Evolutionary conservation across 2,797 vertebrate genomes (phyloP).

Genomic region (Novumbra hubbsi): DNA sequence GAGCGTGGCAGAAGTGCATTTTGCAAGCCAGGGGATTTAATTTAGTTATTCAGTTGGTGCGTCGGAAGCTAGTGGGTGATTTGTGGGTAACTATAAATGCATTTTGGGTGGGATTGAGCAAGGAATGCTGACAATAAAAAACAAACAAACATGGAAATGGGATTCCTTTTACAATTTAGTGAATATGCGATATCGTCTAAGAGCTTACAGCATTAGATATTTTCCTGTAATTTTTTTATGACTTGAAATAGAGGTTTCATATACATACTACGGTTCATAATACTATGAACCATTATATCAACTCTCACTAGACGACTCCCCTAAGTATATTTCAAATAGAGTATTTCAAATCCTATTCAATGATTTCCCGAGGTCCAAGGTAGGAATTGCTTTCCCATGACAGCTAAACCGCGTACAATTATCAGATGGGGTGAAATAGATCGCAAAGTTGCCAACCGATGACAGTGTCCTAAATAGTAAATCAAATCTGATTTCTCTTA

Average conservation of each 20-base stretch:
- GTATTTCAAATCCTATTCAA: neutral
- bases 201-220: neutral
- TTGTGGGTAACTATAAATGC: neutral
- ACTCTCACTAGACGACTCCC: neutral
- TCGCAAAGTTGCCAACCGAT: neutral
- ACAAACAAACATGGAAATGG: neutral
- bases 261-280: too few relatives aligned
- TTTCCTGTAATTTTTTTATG: neutral
- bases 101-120: neutral
- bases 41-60: neutral
- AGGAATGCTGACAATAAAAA: neutral
- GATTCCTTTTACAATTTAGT: neutral
- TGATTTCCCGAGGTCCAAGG: neutral
- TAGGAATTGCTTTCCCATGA: neutral
- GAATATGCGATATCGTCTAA: neutral
- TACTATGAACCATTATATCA: neutral
- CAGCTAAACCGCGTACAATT: neutral
- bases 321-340: neutral
- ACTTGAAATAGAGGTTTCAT: too few relatives aligned
- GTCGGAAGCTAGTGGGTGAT: neutral
- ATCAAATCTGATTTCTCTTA: conserved; percentile 1
- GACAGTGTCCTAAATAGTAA: neutral
- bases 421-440: neutral
- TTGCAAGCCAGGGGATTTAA: neutral
- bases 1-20: conserved; percentile 19